These are phyloP conservation scores for Hydrolagus colliei DNA, from an alignment of 2,797 vertebrate species.

Conservation along the genomic window DNA sequence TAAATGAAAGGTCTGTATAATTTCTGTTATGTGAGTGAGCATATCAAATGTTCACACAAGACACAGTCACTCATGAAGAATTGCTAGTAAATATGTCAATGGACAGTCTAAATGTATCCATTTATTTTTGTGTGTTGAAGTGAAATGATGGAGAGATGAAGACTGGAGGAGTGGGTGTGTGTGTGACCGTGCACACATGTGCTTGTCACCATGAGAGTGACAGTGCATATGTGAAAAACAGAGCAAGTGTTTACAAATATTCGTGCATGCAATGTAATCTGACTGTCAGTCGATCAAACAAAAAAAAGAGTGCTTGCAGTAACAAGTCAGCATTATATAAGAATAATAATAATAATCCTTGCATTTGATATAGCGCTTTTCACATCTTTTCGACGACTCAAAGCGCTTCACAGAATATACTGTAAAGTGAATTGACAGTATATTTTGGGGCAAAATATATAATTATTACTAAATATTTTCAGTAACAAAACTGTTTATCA, in stretches of 20 bases:
- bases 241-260: neutral
- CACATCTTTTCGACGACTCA: too few relatives aligned
- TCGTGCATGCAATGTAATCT: too few relatives aligned
- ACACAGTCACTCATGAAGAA: neutral
- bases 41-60: neutral
- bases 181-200: neutral
- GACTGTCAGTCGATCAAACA: neutral
- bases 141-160: neutral
- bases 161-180: neutral
- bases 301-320: neutral
- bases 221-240: neutral
- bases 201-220: neutral
- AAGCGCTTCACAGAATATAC: too few relatives aligned
- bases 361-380: too few relatives aligned
- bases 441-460: neutral
- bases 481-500: neutral
- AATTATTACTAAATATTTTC: neutral
- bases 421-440: too few relatives aligned
- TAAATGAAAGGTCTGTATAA: slow-evolving; percentile 3
- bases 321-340: neutral
- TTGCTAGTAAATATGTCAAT: slow-evolving; percentile 2
- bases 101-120: neutral
- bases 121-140: neutral
- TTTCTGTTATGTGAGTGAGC: neutral
- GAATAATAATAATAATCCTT: too few relatives aligned